A percentile compares a stretch with the other conserved stretches of the same genome.
Conservation (phyloP, 2,797 vertebrate genomes). For the Ceryle rudis region DNA sequence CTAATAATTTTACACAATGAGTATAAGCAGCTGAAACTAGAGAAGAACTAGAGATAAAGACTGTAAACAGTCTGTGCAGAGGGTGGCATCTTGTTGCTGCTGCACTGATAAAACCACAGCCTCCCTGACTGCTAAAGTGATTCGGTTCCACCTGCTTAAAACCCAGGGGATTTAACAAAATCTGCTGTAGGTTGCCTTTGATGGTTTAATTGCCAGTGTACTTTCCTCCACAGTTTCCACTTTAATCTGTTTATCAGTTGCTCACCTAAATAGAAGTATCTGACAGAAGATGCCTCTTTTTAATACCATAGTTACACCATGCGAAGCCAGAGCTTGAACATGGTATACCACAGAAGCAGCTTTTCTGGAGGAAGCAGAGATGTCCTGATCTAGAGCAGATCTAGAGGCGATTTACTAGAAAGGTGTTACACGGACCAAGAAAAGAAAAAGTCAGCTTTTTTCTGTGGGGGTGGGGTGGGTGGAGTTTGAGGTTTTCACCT, state of each 20-base stretch:
- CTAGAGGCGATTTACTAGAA: background rate
- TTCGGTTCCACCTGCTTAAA: background rate
- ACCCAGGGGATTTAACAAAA: conserved; percentile 17
- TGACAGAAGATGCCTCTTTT: background rate
- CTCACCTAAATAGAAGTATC: background rate
- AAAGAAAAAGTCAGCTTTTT: background rate
- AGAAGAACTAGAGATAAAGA: background rate
- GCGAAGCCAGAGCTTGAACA: background rate
- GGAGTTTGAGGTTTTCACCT: background rate
- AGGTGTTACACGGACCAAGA: background rate
- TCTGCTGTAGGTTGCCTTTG: background rate
- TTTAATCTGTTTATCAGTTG: conserved; percentile 28
- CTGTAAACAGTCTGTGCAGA: background rate
- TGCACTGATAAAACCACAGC: background rate
- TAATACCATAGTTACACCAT: background rate
- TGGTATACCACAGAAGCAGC: background rate
- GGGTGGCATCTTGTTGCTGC: background rate
- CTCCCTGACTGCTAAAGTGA: background rate
- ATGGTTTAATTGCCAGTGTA: conserved; percentile 24
- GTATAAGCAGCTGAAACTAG: conserved; percentile 31
- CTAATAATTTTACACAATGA: conserved; percentile 58
- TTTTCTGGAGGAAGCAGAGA: background rate
- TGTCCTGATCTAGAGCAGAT: background rate
- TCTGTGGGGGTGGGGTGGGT: background rate
- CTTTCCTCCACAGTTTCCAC: background rate